Evolutionary conservation across 1,140 invertebrate genomes (phyloP), one percentile per base, ranked within the genome.

Genomic region (Tetraneura akinire): DNA sequence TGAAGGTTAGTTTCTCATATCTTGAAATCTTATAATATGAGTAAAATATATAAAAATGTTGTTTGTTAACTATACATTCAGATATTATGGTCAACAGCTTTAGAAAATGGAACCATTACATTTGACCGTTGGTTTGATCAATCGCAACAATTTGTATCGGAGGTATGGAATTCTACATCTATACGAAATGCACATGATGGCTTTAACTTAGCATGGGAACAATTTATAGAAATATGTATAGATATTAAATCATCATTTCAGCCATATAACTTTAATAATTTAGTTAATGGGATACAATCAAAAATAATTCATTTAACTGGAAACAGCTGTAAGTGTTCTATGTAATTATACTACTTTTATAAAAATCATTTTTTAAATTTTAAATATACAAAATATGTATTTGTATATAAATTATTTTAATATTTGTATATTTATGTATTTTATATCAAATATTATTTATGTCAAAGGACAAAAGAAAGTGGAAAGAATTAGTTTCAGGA

Each of bases 291-390:
- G 1, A 21, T 78, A 11, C 74, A 78, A 47, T 78, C 74, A 78
- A 78, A 78, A 78, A 78, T 78, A 53, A 62, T 78, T n/a, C 62
- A 60, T 55, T 60, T 78, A 62, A 78, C 74, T 62, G 74, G 74
- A 3, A 60, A 78, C 47, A 78, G 55, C 9, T 62, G 74, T 78
- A 62, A 62, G 74, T 74, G 57, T 14, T 9, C 8, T 60, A 6
- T 26, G 16, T 26, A 1, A 6, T 60, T 0, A 23, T 23, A 13
- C 26, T 60, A 29, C 16, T 0, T 62, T 32, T 9, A 18, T 32
- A 32, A 18, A 18, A 47, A 47, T 47, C 9, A 47, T 47, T 47
- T 13, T 47, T 13, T 47, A n/a, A n/a, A n/a, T 47, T 47, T 47
- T 10, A 6, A 13, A 47, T 10, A 14, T 10, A 47, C 1, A 47